Evolutionary conservation across 2,797 vertebrate species (phyloP).

Genomic region (Pteronotus mesoamericanus): DNA sequence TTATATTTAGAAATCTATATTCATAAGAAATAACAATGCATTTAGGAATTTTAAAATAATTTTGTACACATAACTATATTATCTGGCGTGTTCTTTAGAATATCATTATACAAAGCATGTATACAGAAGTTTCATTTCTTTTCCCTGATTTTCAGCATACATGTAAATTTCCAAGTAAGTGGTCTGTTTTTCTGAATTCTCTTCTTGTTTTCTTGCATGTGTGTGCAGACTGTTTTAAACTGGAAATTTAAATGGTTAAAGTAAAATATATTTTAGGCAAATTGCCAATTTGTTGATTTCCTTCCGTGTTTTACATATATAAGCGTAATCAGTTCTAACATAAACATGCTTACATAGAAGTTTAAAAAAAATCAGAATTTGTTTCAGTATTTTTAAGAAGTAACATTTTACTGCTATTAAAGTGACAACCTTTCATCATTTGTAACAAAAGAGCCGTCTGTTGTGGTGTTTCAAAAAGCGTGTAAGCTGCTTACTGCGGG

Average conservation of each 20-base stretch:
- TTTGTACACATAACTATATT: not conserved
- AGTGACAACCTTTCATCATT: not conserved
- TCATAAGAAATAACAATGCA: not conserved
- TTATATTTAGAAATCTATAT: not conserved
- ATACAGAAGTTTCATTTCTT: not conserved
- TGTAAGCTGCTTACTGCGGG: not conserved
- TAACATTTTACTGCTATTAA: not conserved
- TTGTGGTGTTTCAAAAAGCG: not conserved
- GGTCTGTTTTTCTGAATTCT: not conserved
- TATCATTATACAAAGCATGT: not conserved
- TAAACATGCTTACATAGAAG: not conserved
- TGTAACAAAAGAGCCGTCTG: not conserved
- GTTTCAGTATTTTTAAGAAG: not conserved
- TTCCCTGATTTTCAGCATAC: not conserved
- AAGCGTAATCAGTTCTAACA: not conserved
- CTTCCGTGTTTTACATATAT: not conserved
- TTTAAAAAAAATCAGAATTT: not conserved
- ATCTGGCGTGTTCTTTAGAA: not conserved
- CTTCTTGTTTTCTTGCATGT: not conserved
- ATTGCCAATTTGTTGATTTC: not conserved
- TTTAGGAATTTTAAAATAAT: not conserved
- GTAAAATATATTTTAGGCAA: constrained; percentile 7
- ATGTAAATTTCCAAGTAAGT: not conserved
- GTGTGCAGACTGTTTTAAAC: not conserved
- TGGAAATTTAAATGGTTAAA: not conserved